Percentiles rank a stretch among this genome's conserved stretches.
Conservation (phyloP, 92 coral and sea anemone species). For the Metridium senile region DNA sequence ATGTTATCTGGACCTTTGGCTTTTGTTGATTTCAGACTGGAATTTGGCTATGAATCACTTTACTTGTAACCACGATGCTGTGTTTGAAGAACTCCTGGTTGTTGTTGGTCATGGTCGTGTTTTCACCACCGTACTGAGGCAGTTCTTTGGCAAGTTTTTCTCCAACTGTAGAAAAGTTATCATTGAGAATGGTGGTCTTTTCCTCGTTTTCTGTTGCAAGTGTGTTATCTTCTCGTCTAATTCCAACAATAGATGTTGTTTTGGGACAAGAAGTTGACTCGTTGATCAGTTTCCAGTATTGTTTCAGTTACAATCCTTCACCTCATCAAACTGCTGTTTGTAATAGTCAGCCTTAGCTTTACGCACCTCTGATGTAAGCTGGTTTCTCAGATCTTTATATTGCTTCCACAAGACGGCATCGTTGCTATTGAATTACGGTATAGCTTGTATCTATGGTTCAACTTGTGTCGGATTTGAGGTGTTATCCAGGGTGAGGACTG, state of each 20-base stretch:
- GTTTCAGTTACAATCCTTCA: constrained; percentile 29
- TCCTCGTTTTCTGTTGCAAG: constrained; percentile 40
- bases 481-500: constrained; percentile 58
- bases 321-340: constrained; percentile 27
- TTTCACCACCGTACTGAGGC: background rate
- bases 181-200: constrained; percentile 38
- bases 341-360: constrained; percentile 39
- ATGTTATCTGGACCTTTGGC: constrained; percentile 43
- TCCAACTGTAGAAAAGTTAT: constrained; percentile 40
- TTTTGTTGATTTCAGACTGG: constrained; percentile 26
- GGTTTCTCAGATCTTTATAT: constrained; percentile 44
- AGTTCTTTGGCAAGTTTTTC: constrained; percentile 18
- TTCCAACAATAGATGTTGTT: constrained; percentile 23
- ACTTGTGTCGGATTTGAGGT: constrained; percentile 54
- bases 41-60: constrained; percentile 22
- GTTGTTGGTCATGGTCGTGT: background rate
- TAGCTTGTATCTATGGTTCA: constrained; percentile 51
- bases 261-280: constrained; percentile 21
- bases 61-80: constrained; percentile 26
- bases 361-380: constrained; percentile 49
- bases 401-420: constrained; percentile 18
- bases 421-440: constrained; percentile 32
- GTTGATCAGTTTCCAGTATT: constrained; percentile 51
- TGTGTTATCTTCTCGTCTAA: constrained; percentile 36
- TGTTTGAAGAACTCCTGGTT: background rate